Base-by-base conservation (phyloP, 1,140 invertebrate species). In the Apis cerana region DNA sequence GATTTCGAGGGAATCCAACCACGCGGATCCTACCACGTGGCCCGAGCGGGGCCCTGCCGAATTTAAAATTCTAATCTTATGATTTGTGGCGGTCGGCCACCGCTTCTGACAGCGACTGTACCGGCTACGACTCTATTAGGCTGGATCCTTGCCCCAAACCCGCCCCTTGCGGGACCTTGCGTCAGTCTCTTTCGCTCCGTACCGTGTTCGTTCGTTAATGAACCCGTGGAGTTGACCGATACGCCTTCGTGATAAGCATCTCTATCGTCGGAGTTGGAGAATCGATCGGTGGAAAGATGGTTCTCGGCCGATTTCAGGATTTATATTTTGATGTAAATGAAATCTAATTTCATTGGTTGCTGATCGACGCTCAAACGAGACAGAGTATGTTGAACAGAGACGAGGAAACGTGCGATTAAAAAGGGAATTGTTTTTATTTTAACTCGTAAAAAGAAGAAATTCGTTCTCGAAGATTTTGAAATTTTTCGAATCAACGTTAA, bases 31-130 rank as follows among this genome's bases (percentile, higher is more conserved):
- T 75, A 89, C 87, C 89, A 90, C 90, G 91, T 89, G 88, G 85
- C 87, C 84, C 17, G 61, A 76, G 71, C 62, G 33, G 17, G 82
- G 67, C n/a, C 69, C 48, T n/a, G 64, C 82, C 82, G 84, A 92
- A 94, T 94, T 94, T 94, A 93, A 94, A 93, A 93, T 94, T 93
- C 93, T 93, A 94, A 94, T 93, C 93, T 92, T 94, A 93, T 93
- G 93, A 94, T 93, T 93, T 94, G 92, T 92, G 92, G 85, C 88
- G 88, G 88, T 83, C 82, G 78, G 71, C 82, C 82, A 80, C 83
- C 88, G 89, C 85, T 93, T 91, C 84, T 90, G 87, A 87, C 85
- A 78, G 72, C 88, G 89, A 91, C 89, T 92, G 91, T 90, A 91
- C 88, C 85, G 85, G 78, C 90, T 92, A 93, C 89, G 91, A 93